These are phyloP conservation scores for Salmo trutta DNA, from an alignment of 2,797 vertebrate genomes.

Conservation along the genomic window DNA sequence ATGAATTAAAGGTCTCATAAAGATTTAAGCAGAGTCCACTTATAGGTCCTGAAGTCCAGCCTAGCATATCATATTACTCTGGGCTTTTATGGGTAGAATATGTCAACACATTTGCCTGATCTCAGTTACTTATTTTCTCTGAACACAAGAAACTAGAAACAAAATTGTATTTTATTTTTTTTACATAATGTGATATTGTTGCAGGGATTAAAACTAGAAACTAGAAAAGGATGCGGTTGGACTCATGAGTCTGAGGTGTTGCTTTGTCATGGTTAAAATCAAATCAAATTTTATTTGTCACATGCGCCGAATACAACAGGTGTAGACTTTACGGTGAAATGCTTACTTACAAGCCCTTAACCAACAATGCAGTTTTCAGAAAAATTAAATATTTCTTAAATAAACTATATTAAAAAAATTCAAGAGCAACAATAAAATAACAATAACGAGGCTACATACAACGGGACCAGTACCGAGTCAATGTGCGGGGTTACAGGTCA, in stretches of 20 bases:
- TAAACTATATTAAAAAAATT: too few relatives aligned
- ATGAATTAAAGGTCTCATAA: conserved; percentile 54
- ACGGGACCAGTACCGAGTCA: too few relatives aligned
- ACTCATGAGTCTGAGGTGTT: background rate
- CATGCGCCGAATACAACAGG: too few relatives aligned
- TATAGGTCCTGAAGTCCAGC: conserved; percentile 20
- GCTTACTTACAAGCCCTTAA: too few relatives aligned
- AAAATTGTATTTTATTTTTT: background rate
- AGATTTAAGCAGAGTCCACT: conserved; percentile 42
- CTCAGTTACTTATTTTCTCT: conserved; percentile 33
- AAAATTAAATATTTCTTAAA: too few relatives aligned
- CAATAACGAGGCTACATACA: too few relatives aligned
- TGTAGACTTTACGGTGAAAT: too few relatives aligned
- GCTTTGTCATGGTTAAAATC: background rate
- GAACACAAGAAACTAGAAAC: background rate
- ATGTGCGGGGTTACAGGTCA: too few relatives aligned
- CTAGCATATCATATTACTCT: conserved; percentile 33
- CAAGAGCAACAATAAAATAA: too few relatives aligned
- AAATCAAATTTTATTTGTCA: background rate
- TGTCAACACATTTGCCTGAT: conserved; percentile 56
- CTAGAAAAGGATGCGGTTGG: background rate
- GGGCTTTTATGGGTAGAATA: conserved; percentile 15
- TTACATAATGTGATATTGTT: background rate
- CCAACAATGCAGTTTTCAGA: too few relatives aligned
- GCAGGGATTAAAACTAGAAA: background rate